Evolutionary conservation across 1,140 invertebrate genomes (phyloP), one percentile per base, ranked within the genome.

Genomic region (Heterodera carotae): DNA sequence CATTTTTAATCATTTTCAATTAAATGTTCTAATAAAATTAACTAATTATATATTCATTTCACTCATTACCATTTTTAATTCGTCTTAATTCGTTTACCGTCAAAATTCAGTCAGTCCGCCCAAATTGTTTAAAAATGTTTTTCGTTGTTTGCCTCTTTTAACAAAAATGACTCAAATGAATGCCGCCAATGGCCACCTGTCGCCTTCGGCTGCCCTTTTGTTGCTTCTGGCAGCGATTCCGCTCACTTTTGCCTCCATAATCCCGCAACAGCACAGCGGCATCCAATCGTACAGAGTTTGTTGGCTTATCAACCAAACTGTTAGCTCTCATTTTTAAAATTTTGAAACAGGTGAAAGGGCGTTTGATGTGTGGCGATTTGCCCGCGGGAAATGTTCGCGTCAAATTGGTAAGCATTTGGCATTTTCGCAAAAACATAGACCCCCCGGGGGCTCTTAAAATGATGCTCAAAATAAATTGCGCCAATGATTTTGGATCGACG

Each of bases 361-460:
- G 70, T 39, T 73, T 87, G 36, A 43, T 83, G 27, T 87, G 85
- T 76, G 85, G 87, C 29, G 69, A 64, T n/a, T 60, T 78, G 34
- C 85, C 85, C 22, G 85, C 87, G 15, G 70, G 53, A 31, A 68
- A 80, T 71, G 86, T 88, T 29, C 75, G 82, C 53, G 87, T 87
- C 2, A 88, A 88, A 71, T 87, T 36, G 86, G 87, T 75, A 83
- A 86, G 31, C 82, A 86, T 70, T 87, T 84, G 84, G 67, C 27
- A 34, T 69, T 60, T 80, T 60, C 0, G 12, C 39, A 43, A 8
- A 10, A 43, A 43, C 15, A 73, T 31, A 31, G 56, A n/a, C n/a
- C n/a, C n/a, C n/a, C n/a, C n/a, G n/a, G n/a, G n/a, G n/a, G n/a
- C n/a, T n/a, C n/a, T n/a, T n/a, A n/a, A n/a, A n/a, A n/a, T n/a